A percentile compares a stretch with the other conserved stretches of the same genome.
phyloP scores from a whole-genome alignment of 2,888 invertebrate species.

The Bellardia bayeri region DNA sequence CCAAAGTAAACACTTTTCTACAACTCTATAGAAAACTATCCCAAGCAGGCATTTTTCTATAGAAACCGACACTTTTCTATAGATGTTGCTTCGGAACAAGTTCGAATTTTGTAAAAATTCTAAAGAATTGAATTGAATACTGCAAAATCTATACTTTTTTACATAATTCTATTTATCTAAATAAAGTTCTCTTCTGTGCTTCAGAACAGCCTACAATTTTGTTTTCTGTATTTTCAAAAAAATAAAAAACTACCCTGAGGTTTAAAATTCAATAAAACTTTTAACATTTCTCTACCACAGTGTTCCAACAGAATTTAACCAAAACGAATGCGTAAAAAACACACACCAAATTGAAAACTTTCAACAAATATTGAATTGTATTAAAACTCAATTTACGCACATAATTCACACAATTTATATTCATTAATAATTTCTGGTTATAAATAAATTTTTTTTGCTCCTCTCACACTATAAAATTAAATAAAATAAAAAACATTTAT shows the following conservation, averaged over 20 bases:
- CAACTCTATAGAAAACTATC: too few species aligned
- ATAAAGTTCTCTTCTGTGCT: too few species aligned
- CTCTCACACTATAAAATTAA: neutral
- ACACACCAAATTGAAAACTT: conserved; percentile 6
- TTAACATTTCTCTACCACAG: neutral
- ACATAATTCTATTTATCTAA: too few species aligned
- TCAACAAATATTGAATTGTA: conserved; percentile 65
- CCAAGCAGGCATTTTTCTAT: too few species aligned
- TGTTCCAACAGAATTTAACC: neutral
- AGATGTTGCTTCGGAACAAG: too few species aligned
- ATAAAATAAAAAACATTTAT: neutral
- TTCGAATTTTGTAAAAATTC: too few species aligned
- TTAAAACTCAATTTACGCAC: conserved; percentile 71
- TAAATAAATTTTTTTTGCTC: neutral
- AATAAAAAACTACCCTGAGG: neutral
- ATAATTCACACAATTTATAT: conserved; percentile 72
- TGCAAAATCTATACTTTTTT: too few species aligned
- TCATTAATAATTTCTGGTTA: conserved; percentile 69
- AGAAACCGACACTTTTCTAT: too few species aligned
- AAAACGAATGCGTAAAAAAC: neutral
- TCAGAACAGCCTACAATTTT: too few species aligned
- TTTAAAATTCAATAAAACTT: neutral
- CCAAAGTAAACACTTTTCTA: too few species aligned
- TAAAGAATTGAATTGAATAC: too few species aligned
- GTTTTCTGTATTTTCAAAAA: neutral